phyloP scores from a whole-genome alignment of 2,113 vertebrate species.

The Bufo bufo region DNA sequence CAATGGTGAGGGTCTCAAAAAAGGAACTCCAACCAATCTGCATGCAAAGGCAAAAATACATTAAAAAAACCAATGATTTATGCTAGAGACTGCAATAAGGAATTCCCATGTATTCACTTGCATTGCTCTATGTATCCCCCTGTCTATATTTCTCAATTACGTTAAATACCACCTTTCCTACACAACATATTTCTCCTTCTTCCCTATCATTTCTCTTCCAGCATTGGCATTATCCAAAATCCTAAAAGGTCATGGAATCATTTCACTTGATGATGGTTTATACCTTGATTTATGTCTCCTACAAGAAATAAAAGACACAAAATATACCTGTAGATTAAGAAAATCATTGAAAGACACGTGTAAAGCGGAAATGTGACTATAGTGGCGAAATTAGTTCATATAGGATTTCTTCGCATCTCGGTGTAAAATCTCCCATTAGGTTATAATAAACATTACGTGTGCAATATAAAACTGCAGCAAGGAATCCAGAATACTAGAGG shows the following conservation, averaged over 20 bases:
- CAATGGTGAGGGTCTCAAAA: not conserved
- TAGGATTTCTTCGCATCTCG: not conserved
- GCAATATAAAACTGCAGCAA: not conserved
- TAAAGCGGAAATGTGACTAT: not conserved
- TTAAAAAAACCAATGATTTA: not conserved
- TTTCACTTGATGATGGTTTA: not conserved
- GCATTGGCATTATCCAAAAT: not conserved
- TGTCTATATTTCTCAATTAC: not conserved
- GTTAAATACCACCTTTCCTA: not conserved
- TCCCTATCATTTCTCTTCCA: not conserved
- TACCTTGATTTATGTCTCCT: not conserved
- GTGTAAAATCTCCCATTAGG: conserved; percentile 21
- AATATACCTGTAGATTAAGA: not conserved
- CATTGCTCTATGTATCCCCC: not conserved
- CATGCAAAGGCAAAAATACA: not conserved
- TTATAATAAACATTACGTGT: conserved; percentile 35
- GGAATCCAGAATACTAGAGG: conserved; percentile 31
- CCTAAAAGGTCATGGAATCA: not conserved
- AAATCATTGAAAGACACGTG: not conserved
- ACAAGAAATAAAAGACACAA: not conserved
- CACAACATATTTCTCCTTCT: not conserved
- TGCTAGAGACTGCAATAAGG: not conserved
- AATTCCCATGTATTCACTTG: not conserved
- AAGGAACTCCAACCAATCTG: not conserved
- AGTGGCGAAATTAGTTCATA: not conserved